Evolutionary conservation across 2,888 invertebrate species (phyloP).

Genomic region (Osedax frankpressi): DNA sequence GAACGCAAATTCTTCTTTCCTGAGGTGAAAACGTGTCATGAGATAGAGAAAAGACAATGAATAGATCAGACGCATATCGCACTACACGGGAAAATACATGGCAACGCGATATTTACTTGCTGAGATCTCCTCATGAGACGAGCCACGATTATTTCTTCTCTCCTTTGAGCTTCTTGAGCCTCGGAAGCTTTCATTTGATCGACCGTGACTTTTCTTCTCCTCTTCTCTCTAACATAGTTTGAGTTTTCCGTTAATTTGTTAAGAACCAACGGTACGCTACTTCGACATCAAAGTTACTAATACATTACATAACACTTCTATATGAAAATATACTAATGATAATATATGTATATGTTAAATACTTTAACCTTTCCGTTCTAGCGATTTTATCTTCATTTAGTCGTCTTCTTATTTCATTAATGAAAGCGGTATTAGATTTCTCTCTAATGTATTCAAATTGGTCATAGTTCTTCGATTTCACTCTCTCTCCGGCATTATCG

Average conservation of each 20-base stretch:
- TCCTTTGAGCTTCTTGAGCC: slow-evolving; percentile 39
- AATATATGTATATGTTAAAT: too few species aligned
- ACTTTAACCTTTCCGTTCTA: slow-evolving; percentile 31
- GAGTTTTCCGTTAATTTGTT: too few species aligned
- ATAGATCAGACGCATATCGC: too few species aligned
- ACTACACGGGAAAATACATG: too few species aligned
- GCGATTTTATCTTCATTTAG: slow-evolving; percentile 44
- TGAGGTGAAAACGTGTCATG: too few species aligned
- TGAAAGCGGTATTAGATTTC: slow-evolving; percentile 40
- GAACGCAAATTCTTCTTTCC: slow-evolving; percentile 44
- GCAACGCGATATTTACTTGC: slow-evolving; percentile 28
- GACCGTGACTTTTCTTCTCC: slow-evolving; percentile 44
- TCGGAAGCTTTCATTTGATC: slow-evolving; percentile 45
- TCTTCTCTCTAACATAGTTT: slow-evolving; percentile 43
- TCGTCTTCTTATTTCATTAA: slow-evolving; percentile 40
- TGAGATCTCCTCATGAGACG: slow-evolving; percentile 45
- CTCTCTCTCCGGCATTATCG: slow-evolving; percentile 13
- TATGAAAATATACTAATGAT: too few species aligned
- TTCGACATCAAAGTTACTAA: too few species aligned
- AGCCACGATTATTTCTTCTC: slow-evolving; percentile 45
- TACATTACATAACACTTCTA: too few species aligned
- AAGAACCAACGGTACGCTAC: too few species aligned
- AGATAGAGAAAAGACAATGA: too few species aligned
- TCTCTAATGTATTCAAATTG: slow-evolving; percentile 35
- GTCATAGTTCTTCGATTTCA: slow-evolving; percentile 22